Conservation (phyloP, 2,888 invertebrate species). For the Scotopteryx bipunctaria region DNA sequence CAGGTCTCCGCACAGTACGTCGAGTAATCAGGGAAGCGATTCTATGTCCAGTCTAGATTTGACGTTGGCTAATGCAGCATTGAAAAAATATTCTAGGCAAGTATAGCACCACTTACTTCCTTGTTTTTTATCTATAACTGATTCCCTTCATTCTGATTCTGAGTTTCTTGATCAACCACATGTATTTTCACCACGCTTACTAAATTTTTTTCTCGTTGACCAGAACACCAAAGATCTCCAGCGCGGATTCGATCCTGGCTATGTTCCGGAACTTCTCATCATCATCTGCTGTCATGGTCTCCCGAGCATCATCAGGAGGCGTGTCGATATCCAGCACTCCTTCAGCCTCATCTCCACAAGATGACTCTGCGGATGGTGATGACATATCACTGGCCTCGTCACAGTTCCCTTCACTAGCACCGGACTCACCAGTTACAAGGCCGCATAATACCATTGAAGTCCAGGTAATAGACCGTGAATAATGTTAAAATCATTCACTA, state of each 20-base stretch:
- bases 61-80: constrained; percentile 83
- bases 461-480: too few species aligned
- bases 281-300: constrained; percentile 83
- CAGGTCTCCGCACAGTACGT: constrained; percentile 86
- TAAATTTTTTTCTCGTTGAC: constrained; percentile 44
- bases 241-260: constrained; percentile 90
- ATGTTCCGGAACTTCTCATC: constrained; percentile 91
- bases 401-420: constrained; percentile 80
- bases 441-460: constrained; percentile 77
- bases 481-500: too few species aligned
- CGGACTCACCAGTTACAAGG: constrained; percentile 84
- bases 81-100: constrained; percentile 81
- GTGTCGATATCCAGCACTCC: constrained; percentile 88
- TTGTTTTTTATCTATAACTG: too few species aligned
- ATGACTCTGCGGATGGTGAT: constrained; percentile 87
- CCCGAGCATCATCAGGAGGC: constrained; percentile 84
- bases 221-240: constrained; percentile 86
- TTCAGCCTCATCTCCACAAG: constrained; percentile 89
- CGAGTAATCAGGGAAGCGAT: constrained; percentile 90
- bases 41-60: constrained; percentile 89
- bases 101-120: constrained; percentile 8
- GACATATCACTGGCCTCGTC: constrained; percentile 89
- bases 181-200: too few species aligned
- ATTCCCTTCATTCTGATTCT: too few species aligned
- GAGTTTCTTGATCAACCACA: too few species aligned